These are phyloP conservation scores for Cuniculus paca DNA, from an alignment of 2,797 vertebrate genomes.

Conservation along the genomic window DNA sequence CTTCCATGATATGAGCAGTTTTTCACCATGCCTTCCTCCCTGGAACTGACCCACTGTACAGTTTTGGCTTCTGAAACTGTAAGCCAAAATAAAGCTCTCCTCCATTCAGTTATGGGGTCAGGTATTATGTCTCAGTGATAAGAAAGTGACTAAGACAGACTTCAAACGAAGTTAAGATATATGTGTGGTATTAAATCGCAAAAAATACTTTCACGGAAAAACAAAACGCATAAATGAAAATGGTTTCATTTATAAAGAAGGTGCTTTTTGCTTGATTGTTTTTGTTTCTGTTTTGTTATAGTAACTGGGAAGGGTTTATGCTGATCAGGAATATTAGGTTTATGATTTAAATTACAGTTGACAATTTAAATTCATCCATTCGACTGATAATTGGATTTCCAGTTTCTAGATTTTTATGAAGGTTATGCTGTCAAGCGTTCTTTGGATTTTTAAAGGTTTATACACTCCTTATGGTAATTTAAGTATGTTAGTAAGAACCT, in stretches of 20 bases:
- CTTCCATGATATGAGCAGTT: neutral
- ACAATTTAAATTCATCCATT: conserved; percentile 66
- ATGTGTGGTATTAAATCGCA: conserved; percentile 10
- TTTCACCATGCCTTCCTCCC: neutral
- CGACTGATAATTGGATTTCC: conserved; percentile 77
- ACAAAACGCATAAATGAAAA: conserved; percentile 31
- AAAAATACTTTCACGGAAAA: conserved; percentile 35
- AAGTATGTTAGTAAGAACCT: conserved; percentile 55
- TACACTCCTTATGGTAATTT: conserved; percentile 68
- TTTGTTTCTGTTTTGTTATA: conserved; percentile 57
- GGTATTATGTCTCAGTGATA: neutral
- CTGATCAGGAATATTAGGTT: conserved; percentile 64
- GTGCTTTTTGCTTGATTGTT: conserved; percentile 23
- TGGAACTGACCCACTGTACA: neutral
- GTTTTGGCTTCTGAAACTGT: neutral
- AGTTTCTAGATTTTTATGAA: conserved; percentile 77
- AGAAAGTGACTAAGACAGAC: neutral
- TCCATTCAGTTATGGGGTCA: neutral
- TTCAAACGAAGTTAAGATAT: conserved; percentile 8
- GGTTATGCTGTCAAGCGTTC: conserved; percentile 66
- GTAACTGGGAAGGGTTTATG: conserved; percentile 55
- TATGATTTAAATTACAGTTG: conserved; percentile 70
- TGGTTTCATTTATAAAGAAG: conserved; percentile 49
- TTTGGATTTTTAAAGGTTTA: conserved; percentile 72
- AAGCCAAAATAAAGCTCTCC: neutral